Evolutionary conservation across 2,797 vertebrate genomes (phyloP), one percentile per base, ranked within the genome.

Genomic region (Nannoperca obscura): DNA sequence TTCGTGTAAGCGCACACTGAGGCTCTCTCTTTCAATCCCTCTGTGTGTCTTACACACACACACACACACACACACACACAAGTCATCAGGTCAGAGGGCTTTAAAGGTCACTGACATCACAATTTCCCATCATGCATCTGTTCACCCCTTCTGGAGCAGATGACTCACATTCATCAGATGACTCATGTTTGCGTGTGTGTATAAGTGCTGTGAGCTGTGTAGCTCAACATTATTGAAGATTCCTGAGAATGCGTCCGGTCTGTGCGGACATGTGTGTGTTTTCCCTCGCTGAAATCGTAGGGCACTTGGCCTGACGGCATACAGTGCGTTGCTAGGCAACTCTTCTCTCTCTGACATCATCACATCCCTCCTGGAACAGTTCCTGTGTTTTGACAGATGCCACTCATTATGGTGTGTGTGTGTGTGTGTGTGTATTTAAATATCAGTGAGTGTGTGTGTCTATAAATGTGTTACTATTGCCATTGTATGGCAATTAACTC

Each of bases 311-410:
- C 88, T 92, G 93, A 94, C 89, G 94, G 90, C 93, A 95, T 93
- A 95, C 88, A 84, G 83, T 70, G 84, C 81, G 94, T 96, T 97
- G 95, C 97, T 96, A 94, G 93, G 95, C 94, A 96, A 97, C 96
- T 88, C 84, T 88, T 91, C 95, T 95, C 94, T 96, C 95, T 95
- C 94, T 96, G 95, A 96, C 96, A 96, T 96, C 95, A 95, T 92
- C 92, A 93, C 83, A 88, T 94, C 92, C 92, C 92, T 94, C 91
- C 83, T 88, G 86, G 92, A 94, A 50, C 91, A 95, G 88, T 94
- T 94, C 85, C 88, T 86, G 82, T 78, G 88, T 93, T 94, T 94
- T 89, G 95, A 96, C 94, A 96, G 91, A 84, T 68, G 55, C 68
- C 22, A 85, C 87, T 91, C 88, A 88, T 71, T 82, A 85, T 84